phyloP scores from a whole-genome alignment of 2,888 invertebrate species.

The Apocheima hispidaria region DNA sequence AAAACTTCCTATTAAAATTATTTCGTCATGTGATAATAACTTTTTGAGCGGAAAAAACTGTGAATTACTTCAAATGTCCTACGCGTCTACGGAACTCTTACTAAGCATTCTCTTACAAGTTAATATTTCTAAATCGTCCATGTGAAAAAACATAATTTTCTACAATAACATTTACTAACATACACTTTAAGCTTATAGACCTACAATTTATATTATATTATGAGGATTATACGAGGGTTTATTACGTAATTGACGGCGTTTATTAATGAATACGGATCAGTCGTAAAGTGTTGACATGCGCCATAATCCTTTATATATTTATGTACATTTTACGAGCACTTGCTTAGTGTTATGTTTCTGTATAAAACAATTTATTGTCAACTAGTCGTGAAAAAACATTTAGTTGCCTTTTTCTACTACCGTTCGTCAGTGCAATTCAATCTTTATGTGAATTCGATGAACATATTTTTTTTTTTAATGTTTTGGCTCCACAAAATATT shows the following conservation, averaged over 20 bases:
- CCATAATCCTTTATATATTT: constrained; percentile 34
- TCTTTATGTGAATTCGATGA: too few relatives aligned
- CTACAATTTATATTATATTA: constrained; percentile 3
- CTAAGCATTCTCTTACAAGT: too few relatives aligned
- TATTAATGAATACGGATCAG: constrained; percentile 40
- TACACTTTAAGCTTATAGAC: neutral
- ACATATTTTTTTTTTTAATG: too few relatives aligned
- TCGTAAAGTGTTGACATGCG: constrained; percentile 41
- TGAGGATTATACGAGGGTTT: constrained; percentile 12
- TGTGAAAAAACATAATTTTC: too few relatives aligned
- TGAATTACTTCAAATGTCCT: too few relatives aligned
- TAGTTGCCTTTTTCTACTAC: constrained; percentile 7
- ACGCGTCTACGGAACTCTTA: too few relatives aligned
- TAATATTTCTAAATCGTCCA: too few relatives aligned
- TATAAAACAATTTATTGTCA: constrained; percentile 32
- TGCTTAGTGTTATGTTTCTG: constrained; percentile 41
- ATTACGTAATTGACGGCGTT: constrained; percentile 27
- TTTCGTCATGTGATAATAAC: too few relatives aligned
- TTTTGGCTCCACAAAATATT: too few relatives aligned
- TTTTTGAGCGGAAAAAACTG: too few relatives aligned
- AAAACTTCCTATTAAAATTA: too few relatives aligned
- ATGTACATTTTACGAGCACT: constrained; percentile 38
- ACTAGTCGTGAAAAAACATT: constrained; percentile 2
- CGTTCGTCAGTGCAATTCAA: neutral
- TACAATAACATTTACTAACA: neutral